Evolutionary conservation across 2,888 invertebrate species (phyloP), one percentile per base, ranked within the genome.

Genomic region (Nymphalis polychloros): DNA sequence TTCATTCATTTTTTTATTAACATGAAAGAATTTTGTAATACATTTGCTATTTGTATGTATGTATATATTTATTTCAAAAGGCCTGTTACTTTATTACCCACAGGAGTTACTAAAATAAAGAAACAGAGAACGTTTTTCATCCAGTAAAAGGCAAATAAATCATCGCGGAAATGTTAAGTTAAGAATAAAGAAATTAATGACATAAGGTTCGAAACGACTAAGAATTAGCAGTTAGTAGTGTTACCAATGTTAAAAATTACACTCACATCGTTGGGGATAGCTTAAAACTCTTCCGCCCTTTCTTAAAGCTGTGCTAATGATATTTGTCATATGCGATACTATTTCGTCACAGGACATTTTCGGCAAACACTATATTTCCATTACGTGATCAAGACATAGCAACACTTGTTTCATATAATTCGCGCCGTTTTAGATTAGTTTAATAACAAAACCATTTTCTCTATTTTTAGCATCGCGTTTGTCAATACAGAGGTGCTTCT

Each of bases 401-500:
- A 61, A 60, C 67, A 69, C 63, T 68, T 41, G 49, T 60, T 62
- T 60, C 65, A 68, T 68, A 68, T 64, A 59, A 70, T 71, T 67
- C 66, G 69, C 67, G 66, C 67, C 65, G 61, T 70, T 69, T 71
- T 10, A 57, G 41, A 41, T 67, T 61, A 63, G 61, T 60, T 55
- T 47, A 67, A 73, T 63, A 74, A 67, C 71, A 73, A 71, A 74
- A 75, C 73, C 68, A 67, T 70, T 63, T 57, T 57, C 55, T 31
- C 57, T 57, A 57, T 73, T 70, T 76, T 75, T 85, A 83, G 82
- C 82, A 78, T 77, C 77, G 35, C 77, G 79, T 79, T 78, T 85
- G 85, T 86, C 85, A 82, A 85, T 83, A 84, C 78, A 73, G 77
- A 55, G 53, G 31, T 31, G 74, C 75, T 79, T 79, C 77, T 78